Base-by-base conservation (phyloP, 2,797 vertebrate species). In the Rousettus madagascariensis region DNA sequence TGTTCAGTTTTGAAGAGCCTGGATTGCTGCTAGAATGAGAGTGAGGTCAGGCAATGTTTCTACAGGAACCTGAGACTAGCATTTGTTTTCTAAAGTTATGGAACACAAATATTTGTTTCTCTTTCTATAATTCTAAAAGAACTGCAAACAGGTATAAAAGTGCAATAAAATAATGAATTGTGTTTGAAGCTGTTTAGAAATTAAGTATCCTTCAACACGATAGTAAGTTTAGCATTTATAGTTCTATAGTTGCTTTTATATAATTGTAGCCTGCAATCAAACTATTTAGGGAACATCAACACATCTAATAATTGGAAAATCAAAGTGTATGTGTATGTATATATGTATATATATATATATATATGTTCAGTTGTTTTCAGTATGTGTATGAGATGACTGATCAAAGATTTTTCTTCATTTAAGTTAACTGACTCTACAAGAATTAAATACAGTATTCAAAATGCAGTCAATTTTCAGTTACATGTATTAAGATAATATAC, bases 181-280 rank as follows among this genome's bases (percentile, higher is more conserved):
- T 65, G 16, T 36, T 88, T 94, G 43, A 6, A 57, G 26, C 41
- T 75, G 1, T 49, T 97, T 84, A 63, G 13, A 83, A 97, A 86
- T 65, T 36, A 46, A 78, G 5, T 20, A 13, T 59, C 88, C 68
- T 78, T 74, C 1, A 83, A 51, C 2, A 38, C 0, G 38, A 49
- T n/a, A 65, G 17, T 82, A 74, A 38, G 26, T 30, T 69, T 92
- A 33, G 38, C 26, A 38, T 83, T 85, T 83, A 26, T 11, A 55
- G 5, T 38, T 46, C 15, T 5, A 53, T 5, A 53, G 6, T 74
- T 82, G 11, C 5, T 38, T n/a, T 72, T 55, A 20, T 36, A 43
- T 11, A 33, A 30, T 46, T 90, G 2, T 53, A 68, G 17, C 16
- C 22, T 74, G 0, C 10, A 90, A 69, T 68, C 36, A 84, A 80